Conservation (phyloP, 1,140 invertebrate genomes). For the Neodiprion fabricii region DNA sequence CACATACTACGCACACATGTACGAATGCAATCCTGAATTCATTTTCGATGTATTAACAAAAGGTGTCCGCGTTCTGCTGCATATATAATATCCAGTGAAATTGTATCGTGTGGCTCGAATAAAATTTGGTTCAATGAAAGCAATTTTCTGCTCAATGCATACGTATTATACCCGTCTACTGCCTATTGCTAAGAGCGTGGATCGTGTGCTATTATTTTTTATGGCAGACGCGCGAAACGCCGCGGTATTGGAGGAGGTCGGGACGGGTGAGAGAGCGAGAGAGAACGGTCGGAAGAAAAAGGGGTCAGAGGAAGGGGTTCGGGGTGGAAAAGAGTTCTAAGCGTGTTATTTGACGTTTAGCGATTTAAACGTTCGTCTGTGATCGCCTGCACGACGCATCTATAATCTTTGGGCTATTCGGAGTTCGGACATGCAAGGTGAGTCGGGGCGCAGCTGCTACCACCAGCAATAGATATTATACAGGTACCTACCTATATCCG, state of each 20-base stretch:
- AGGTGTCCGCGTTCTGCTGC: too few species aligned
- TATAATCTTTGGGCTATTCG: constrained; percentile 48
- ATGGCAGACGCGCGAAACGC: constrained; percentile 24
- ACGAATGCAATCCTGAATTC: too few species aligned
- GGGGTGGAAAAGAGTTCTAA: constrained; percentile 30
- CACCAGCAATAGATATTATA: neutral
- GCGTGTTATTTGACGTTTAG: constrained; percentile 57
- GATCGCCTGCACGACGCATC: constrained; percentile 51
- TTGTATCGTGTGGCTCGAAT: too few species aligned
- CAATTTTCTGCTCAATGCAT: too few species aligned
- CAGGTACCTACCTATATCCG: neutral
- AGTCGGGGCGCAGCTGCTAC: constrained; percentile 44
- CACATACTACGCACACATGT: too few species aligned
- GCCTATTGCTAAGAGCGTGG: too few species aligned
- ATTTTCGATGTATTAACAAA: too few species aligned
- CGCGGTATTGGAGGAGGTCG: constrained; percentile 4
- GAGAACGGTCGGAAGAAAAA: constrained; percentile 16
- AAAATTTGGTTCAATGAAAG: too few species aligned
- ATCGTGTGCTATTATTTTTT: constrained; percentile 54
- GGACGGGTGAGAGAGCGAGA: neutral
- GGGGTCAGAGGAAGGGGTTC: constrained; percentile 8
- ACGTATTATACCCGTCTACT: too few species aligned
- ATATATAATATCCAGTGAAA: too few species aligned
- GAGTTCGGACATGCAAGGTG: constrained; percentile 38
- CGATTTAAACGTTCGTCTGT: constrained; percentile 58